phyloP scores from a whole-genome alignment of 2,888 invertebrate genomes.

The Dolichopus griseipennis region DNA sequence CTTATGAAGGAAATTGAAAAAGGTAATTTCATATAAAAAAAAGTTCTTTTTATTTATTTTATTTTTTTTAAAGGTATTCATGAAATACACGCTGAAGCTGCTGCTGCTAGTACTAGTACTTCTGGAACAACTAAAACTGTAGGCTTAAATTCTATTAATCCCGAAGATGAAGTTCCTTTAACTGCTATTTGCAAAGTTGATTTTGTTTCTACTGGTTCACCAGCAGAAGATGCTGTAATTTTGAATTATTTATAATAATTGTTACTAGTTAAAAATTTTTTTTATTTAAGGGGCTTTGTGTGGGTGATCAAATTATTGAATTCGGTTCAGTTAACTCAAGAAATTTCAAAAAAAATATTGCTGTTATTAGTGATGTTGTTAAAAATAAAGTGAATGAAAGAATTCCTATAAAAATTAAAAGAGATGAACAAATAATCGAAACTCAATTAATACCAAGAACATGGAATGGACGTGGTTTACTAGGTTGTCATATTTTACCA shows the following conservation, averaged over 20 bases:
- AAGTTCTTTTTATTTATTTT: slow-evolving; percentile 14
- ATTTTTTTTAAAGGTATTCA: slow-evolving; percentile 48
- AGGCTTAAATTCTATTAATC: slow-evolving; percentile 24
- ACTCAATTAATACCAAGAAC: slow-evolving; percentile 59
- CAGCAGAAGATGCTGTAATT: slow-evolving; percentile 70
- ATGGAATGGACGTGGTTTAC: slow-evolving; percentile 70
- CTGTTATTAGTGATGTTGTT: slow-evolving; percentile 61
- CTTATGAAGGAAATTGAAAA: slow-evolving; percentile 75
- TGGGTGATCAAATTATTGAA: slow-evolving; percentile 61
- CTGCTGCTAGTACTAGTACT: slow-evolving; percentile 23
- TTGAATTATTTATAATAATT: slow-evolving; percentile 3
- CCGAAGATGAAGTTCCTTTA: slow-evolving; percentile 18
- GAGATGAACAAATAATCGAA: slow-evolving; percentile 47
- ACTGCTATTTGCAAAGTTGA: slow-evolving; percentile 62
- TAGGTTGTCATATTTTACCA: slow-evolving; percentile 57
- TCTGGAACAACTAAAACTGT: slow-evolving; percentile 27
- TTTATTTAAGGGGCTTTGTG: slow-evolving; percentile 55
- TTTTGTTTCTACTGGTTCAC: slow-evolving; percentile 65
- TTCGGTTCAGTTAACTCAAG: slow-evolving; percentile 66
- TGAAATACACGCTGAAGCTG: slow-evolving; percentile 50
- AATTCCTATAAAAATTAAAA: slow-evolving; percentile 47
- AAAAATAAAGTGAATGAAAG: slow-evolving; percentile 50
- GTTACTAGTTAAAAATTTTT: too few relatives aligned
- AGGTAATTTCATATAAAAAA: slow-evolving; percentile 45
- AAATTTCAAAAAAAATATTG: slow-evolving; percentile 60